Evolutionary conservation across 92 coral and sea anemone species (phyloP).

Genomic region (Parazoanthus swiftii): DNA sequence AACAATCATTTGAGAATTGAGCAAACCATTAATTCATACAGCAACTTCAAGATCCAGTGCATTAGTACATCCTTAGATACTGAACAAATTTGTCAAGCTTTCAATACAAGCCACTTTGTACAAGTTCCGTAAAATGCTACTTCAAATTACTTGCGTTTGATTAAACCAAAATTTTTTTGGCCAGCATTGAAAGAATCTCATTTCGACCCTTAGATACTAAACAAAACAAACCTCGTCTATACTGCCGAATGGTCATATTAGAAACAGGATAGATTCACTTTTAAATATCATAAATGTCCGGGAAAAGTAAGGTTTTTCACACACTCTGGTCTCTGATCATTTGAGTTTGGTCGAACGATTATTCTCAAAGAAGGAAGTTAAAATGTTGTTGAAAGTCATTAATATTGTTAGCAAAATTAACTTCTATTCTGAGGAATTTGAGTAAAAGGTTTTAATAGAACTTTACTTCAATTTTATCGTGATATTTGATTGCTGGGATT

Average conservation of each 20-base stretch:
- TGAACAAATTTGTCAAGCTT: too few species aligned
- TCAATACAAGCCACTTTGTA: too few species aligned
- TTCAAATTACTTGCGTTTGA: background rate
- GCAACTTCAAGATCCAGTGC: too few species aligned
- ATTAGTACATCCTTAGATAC: too few species aligned
- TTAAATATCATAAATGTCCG: too few species aligned
- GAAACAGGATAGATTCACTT: background rate
- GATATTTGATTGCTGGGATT: background rate
- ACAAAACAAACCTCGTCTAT: background rate
- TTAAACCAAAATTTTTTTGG: background rate
- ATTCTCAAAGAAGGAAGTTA: background rate
- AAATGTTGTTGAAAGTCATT: background rate
- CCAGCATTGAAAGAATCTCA: background rate
- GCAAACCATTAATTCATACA: background rate
- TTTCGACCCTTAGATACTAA: too few species aligned
- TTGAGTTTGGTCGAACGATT: background rate
- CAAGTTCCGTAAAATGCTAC: too few species aligned
- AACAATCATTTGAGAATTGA: too few species aligned
- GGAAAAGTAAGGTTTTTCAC: too few species aligned
- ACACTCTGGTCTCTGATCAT: background rate
- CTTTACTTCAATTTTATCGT: background rate
- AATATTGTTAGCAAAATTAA: background rate
- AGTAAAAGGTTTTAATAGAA: background rate
- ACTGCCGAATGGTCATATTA: background rate
- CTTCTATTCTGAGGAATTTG: background rate